phyloP scores from a whole-genome alignment of 2,888 invertebrate species.

The Elmis aenea region DNA sequence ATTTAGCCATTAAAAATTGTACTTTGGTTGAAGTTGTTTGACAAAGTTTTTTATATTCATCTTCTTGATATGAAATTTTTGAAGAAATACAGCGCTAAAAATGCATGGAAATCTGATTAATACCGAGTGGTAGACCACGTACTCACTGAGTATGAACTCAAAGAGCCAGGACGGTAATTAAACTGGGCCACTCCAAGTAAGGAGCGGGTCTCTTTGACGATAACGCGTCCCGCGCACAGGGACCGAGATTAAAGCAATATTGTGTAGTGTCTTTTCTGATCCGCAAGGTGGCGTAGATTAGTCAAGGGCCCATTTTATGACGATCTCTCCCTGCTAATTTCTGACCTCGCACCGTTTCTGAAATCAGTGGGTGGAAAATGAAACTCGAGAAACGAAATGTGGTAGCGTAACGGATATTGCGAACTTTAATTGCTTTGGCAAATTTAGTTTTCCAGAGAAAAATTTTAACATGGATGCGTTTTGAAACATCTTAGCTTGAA shows the following conservation, averaged over 20 bases:
- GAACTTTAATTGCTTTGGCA: not conserved
- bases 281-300: constrained; percentile 25
- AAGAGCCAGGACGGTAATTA: constrained; percentile 20
- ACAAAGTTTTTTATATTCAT: no score
- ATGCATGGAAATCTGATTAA: constrained; percentile 34
- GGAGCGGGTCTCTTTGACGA: constrained; percentile 34
- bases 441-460: no score
- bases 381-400: constrained; percentile 6
- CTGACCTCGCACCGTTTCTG: constrained; percentile 10
- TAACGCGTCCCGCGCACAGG: constrained; percentile 30
- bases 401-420: not conserved
- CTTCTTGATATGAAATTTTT: no score
- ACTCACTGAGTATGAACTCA: constrained; percentile 21
- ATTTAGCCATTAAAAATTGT: no score
- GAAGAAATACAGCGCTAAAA: no score
- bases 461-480: no score
- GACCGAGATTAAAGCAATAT: constrained; percentile 39
- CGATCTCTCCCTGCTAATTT: constrained; percentile 22
- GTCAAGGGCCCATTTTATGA: constrained; percentile 19
- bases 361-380: constrained; percentile 13
- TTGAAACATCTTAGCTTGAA: no score
- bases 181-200: constrained; percentile 29
- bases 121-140: constrained; percentile 24
- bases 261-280: constrained; percentile 36
- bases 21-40: no score